Percentiles rank a stretch among this genome's conserved stretches.
phyloP scores from a whole-genome alignment of 2,797 vertebrate species.

The Heterohyrax brucei region DNA sequence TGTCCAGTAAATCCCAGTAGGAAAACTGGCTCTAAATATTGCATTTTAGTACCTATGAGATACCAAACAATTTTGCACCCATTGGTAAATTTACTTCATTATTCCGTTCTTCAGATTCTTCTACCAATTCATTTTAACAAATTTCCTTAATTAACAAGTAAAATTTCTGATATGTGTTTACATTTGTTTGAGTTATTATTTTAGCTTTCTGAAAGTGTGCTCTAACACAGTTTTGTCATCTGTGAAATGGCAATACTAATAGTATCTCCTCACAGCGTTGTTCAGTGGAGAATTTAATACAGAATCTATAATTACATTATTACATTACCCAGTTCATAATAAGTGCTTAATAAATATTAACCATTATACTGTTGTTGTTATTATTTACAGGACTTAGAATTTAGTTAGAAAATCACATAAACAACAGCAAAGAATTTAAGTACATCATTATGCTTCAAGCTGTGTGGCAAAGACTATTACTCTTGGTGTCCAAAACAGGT shows the following conservation, averaged over 20 bases:
- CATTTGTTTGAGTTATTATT: not conserved
- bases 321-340: not conserved
- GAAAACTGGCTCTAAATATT: constrained; percentile 22
- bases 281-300: not conserved
- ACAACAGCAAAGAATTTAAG: not conserved
- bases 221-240: too few relatives aligned
- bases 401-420: constrained; percentile 9
- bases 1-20: not conserved
- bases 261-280: not conserved
- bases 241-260: not conserved
- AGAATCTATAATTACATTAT: not conserved
- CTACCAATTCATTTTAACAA: not conserved
- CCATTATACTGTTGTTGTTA: not conserved
- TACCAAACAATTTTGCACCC: not conserved
- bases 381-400: constrained; percentile 34
- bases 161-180: not conserved
- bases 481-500: not conserved
- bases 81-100: not conserved
- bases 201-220: not conserved
- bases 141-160: not conserved
- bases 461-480: not conserved
- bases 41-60: not conserved
- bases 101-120: constrained; percentile 14
- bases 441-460: not conserved
- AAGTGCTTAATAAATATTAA: constrained; percentile 42